Conservation (phyloP, 2,113 vertebrate species). For the Meriones unguiculatus region DNA sequence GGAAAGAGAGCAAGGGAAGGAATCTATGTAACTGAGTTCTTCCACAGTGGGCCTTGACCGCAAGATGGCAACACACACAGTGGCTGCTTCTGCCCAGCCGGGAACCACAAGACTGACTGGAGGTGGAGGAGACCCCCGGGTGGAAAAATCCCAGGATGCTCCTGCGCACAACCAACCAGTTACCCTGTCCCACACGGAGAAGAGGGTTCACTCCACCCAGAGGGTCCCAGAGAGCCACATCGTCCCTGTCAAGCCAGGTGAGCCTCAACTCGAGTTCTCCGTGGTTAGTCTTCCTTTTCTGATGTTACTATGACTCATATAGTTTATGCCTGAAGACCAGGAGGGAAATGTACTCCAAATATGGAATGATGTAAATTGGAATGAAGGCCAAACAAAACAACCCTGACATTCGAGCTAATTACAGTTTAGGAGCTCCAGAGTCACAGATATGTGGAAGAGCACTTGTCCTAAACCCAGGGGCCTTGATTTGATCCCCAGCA, state of each 20-base stretch:
- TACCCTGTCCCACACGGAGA: conserved; percentile 74
- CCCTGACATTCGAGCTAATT: background rate
- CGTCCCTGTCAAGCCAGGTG: conserved; percentile 87
- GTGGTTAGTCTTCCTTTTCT: background rate
- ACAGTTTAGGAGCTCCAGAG: background rate
- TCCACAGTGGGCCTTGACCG: conserved; percentile 89
- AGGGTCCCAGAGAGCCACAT: conserved; percentile 82
- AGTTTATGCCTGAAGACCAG: background rate
- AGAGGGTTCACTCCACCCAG: conserved; percentile 82
- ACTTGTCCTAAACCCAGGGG: background rate
- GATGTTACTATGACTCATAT: background rate
- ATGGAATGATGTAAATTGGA: background rate
- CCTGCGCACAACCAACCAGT: conserved; percentile 71
- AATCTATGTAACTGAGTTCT: conserved; percentile 34
- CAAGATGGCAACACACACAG: conserved; percentile 88
- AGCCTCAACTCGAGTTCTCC: conserved; percentile 29
- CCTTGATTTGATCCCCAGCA: background rate
- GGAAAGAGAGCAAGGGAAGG: background rate
- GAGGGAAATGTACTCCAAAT: background rate
- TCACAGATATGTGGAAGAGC: too few species aligned
- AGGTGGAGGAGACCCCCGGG: conserved; percentile 59
- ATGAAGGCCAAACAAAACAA: background rate
- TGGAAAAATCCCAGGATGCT: conserved; percentile 83
- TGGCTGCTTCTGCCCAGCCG: conserved; percentile 71
- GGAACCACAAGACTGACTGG: conserved; percentile 69